Evolutionary conservation across 2,888 invertebrate genomes (phyloP).

Genomic region (Sipha maydis): DNA sequence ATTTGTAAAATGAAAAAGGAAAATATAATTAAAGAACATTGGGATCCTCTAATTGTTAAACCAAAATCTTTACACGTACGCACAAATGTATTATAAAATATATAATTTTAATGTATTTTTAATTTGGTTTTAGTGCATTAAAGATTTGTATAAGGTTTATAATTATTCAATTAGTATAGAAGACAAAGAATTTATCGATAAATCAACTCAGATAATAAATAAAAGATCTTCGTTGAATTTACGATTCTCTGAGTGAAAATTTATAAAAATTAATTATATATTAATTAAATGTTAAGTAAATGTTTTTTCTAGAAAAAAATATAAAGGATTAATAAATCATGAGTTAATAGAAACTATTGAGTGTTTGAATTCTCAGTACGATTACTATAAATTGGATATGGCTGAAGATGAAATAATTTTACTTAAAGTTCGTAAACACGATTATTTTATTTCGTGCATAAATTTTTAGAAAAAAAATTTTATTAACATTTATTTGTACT

Average conservation of each 20-base stretch:
- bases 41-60: slow-evolving; percentile 29
- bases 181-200: slow-evolving; percentile 20
- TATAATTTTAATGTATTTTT: neutral
- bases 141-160: slow-evolving; percentile 28
- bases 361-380: slow-evolving; percentile 2
- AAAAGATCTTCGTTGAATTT: neutral
- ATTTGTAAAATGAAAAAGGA: slow-evolving; percentile 22
- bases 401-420: slow-evolving; percentile 65
- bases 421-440: slow-evolving; percentile 62
- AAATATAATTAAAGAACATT: slow-evolving; percentile 28
- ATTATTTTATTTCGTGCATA: neutral
- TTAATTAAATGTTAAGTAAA: too few species aligned
- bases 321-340: slow-evolving; percentile 52
- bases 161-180: slow-evolving; percentile 40
- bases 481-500: too few species aligned
- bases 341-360: slow-evolving; percentile 19
- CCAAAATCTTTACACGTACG: slow-evolving; percentile 42
- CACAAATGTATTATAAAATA: too few species aligned
- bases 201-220: slow-evolving; percentile 38
- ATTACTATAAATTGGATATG: slow-evolving; percentile 37
- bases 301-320: slow-evolving; percentile 14
- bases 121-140: slow-evolving; percentile 33
- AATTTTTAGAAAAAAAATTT: too few species aligned
- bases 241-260: neutral
- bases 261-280: neutral